Evolutionary conservation across 2,797 vertebrate species (phyloP).

Genomic region (Yasuhikotakia modesta): DNA sequence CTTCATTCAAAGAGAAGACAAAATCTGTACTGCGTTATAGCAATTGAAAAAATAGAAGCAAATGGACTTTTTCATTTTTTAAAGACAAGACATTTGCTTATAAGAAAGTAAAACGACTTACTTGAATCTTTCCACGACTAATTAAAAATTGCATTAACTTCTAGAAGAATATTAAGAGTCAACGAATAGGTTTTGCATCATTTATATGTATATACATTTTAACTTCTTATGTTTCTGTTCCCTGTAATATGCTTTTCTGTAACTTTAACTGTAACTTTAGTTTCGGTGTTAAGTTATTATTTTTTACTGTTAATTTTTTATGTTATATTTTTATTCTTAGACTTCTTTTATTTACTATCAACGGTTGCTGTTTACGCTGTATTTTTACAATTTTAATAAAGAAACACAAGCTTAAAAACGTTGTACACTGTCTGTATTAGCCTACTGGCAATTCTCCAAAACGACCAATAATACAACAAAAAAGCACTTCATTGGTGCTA

Average conservation of each 20-base stretch:
- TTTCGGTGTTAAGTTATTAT: neutral
- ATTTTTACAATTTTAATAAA: neutral
- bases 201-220: no score
- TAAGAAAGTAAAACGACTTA: neutral
- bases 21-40: no score
- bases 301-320: neutral
- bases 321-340: neutral
- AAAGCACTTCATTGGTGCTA: neutral
- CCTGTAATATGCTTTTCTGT: neutral
- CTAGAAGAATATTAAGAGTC: no score
- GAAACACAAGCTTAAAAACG: neutral
- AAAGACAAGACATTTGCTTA: neutral
- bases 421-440: neutral
- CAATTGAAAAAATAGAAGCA: neutral
- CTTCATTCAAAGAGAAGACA: neutral
- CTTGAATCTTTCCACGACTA: neutral
- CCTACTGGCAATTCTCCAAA: neutral
- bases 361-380: no score
- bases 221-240: neutral
- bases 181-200: no score
- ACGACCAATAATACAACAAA: neutral
- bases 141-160: neutral
- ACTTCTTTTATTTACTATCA: no score
- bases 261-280: no score
- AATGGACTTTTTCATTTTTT: neutral